phyloP scores from a whole-genome alignment of 2,797 vertebrate species.

The Urosaurus nigricauda region DNA sequence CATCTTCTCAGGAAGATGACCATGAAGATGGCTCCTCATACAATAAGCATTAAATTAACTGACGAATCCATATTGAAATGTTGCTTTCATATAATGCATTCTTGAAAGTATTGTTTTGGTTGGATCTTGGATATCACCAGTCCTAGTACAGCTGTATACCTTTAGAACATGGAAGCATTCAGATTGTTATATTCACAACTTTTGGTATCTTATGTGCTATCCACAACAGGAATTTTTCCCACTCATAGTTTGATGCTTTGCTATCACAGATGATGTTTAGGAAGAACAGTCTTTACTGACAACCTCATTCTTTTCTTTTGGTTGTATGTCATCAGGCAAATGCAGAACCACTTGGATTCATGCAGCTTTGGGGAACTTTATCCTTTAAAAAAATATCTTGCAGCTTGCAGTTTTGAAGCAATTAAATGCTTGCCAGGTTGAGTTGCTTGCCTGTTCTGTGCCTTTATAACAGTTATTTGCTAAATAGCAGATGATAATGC shows the following conservation, averaged over 20 bases:
- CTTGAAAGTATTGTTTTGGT: conserved; percentile 39
- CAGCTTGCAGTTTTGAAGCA: neutral
- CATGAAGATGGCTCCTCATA: conserved; percentile 42
- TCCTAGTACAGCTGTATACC: conserved; percentile 42
- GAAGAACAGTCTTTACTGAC: neutral
- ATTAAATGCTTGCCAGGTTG: neutral
- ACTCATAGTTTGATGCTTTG: neutral
- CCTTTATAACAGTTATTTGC: neutral
- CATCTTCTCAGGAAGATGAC: conserved; percentile 64
- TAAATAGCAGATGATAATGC: neutral
- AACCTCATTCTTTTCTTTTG: neutral
- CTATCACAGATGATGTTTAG: neutral
- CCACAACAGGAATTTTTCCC: neutral
- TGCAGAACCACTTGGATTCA: neutral
- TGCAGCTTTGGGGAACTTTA: neutral
- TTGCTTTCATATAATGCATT: neutral
- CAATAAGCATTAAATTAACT: conserved; percentile 41
- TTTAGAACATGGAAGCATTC: conserved; percentile 28
- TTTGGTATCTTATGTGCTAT: neutral
- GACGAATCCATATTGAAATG: conserved; percentile 27
- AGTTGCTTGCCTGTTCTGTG: neutral
- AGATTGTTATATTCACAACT: neutral
- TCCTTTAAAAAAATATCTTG: neutral
- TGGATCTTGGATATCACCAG: conserved; percentile 18
- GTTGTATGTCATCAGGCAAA: neutral